phyloP scores from a whole-genome alignment of 2,797 vertebrate species.

The Atherinosoma microstoma region DNA sequence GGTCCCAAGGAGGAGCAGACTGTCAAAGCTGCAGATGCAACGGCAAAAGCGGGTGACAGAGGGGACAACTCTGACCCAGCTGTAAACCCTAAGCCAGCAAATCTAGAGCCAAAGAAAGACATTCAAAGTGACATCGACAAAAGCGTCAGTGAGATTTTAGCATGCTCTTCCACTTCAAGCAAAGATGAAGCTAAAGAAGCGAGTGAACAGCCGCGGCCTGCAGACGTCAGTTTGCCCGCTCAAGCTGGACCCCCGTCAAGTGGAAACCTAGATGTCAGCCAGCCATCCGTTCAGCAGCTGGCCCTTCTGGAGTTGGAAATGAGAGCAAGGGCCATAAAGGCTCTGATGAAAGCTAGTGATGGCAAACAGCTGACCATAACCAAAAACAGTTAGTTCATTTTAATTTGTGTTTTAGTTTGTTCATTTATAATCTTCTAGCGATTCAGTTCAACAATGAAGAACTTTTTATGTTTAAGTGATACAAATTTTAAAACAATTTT shows the following conservation, averaged over 20 bases:
- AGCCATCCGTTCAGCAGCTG: conserved; percentile 94
- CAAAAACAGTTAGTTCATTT: conserved; percentile 21
- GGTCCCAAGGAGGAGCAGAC: conserved; percentile 87
- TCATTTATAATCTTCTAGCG: neutral
- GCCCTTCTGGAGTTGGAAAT: conserved; percentile 97
- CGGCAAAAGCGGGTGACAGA: conserved; percentile 51
- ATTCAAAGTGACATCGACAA: conserved; percentile 95
- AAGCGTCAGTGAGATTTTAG: conserved; percentile 95
- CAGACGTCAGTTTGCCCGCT: neutral
- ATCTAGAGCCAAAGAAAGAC: conserved; percentile 72
- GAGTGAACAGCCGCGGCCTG: neutral
- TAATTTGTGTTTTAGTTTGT: neutral
- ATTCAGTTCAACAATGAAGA: neutral
- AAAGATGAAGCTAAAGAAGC: conserved; percentile 68
- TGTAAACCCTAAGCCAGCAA: neutral
- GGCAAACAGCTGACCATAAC: conserved; percentile 79
- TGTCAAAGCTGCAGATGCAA: conserved; percentile 70
- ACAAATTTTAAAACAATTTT: neutral
- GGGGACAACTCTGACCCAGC: neutral
- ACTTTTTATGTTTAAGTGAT: neutral
- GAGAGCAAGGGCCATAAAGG: conserved; percentile 97
- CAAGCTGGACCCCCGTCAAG: neutral
- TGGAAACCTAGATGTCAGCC: conserved; percentile 70
- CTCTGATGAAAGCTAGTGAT: conserved; percentile 96
- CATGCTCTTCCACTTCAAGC: conserved; percentile 76